Evolutionary conservation across 2,888 invertebrate species (phyloP).

Genomic region (Thereva nobilitata): DNA sequence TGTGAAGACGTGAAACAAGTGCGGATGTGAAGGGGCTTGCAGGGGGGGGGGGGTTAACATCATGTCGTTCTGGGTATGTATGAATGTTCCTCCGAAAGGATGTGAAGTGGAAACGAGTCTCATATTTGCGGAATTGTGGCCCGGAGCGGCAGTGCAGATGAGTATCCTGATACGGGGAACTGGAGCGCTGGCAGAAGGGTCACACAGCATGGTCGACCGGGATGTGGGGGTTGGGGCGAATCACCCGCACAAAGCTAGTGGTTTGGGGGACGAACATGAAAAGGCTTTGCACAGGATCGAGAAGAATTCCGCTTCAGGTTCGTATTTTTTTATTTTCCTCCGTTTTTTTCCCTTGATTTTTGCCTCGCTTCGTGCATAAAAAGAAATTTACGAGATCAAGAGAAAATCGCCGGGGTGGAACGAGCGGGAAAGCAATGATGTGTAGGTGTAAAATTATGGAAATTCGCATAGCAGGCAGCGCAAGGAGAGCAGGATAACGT

Average conservation of each 20-base stretch:
- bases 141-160: constrained; percentile 13
- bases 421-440: constrained; percentile 8
- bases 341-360: constrained; percentile 21
- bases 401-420: neutral
- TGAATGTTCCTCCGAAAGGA: constrained; percentile 29
- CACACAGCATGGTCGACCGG: neutral
- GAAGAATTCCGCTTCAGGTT: constrained; percentile 7
- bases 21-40: neutral
- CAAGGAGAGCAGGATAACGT: neutral
- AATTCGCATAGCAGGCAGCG: constrained; percentile 16
- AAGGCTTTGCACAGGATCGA: constrained; percentile 20
- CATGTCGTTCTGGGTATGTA: constrained; percentile 4
- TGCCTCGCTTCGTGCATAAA: constrained; percentile 24
- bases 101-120: constrained; percentile 38
- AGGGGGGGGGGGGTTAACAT: neutral
- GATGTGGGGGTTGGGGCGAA: neutral
- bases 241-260: neutral
- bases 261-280: constrained; percentile 9
- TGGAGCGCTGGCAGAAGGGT: constrained; percentile 9
- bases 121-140: constrained; percentile 36
- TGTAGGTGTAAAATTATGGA: constrained; percentile 34
- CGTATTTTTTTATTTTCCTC: constrained; percentile 3
- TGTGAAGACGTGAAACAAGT: no score
- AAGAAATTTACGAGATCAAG: constrained; percentile 20
- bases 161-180: neutral